phyloP scores from a whole-genome alignment of 2,888 invertebrate species.

The Idaea straminata region DNA sequence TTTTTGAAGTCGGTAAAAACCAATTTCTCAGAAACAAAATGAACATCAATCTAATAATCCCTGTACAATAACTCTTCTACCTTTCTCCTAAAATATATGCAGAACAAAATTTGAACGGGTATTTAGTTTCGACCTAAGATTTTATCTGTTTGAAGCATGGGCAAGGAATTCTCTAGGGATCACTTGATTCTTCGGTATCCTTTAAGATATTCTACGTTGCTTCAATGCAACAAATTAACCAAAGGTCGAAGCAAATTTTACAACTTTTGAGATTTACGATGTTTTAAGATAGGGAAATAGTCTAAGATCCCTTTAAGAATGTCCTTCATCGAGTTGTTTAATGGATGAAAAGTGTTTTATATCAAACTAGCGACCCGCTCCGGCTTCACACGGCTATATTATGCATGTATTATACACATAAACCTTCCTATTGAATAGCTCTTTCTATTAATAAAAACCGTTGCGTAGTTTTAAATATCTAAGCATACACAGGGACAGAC shows the following conservation, averaged over 20 bases:
- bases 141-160: not conserved
- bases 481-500: too few relatives aligned
- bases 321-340: too few relatives aligned
- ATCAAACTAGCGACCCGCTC: too few relatives aligned
- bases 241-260: constrained; percentile 35
- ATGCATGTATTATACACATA: too few relatives aligned
- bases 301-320: too few relatives aligned
- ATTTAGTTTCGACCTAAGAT: not conserved
- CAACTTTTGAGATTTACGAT: constrained; percentile 33
- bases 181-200: not conserved
- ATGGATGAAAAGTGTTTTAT: too few relatives aligned
- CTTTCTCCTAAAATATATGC: not conserved
- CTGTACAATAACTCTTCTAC: not conserved
- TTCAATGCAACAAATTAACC: constrained; percentile 52
- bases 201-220: constrained; percentile 40
- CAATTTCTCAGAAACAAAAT: not conserved
- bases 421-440: too few relatives aligned
- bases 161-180: not conserved
- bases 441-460: too few relatives aligned
- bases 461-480: too few relatives aligned
- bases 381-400: too few relatives aligned
- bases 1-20: not conserved
- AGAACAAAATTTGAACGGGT: not conserved
- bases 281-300: constrained; percentile 16
- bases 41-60: not conserved